A percentile compares a stretch with the other conserved stretches of the same genome.
phyloP scores from a whole-genome alignment of 1,140 invertebrate species.

The Drosophila kepulauana region DNA sequence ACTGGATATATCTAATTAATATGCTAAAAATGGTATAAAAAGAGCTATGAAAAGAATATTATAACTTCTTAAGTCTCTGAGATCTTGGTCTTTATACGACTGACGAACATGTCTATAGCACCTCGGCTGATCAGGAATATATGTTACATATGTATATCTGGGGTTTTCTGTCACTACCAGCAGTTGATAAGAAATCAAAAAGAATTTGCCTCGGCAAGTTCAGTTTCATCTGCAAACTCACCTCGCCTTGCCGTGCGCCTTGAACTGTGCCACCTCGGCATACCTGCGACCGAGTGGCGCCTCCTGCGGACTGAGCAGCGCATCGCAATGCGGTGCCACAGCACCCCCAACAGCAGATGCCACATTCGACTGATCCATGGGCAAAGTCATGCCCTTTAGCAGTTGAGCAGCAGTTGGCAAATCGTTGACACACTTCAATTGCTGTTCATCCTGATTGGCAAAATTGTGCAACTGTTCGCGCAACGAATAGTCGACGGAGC shows the following conservation, averaged over 20 bases:
- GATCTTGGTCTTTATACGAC: no score
- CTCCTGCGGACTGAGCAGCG: conserved; percentile 82
- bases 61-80: no score
- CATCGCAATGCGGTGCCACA: conserved; percentile 52
- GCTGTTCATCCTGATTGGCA: conserved; percentile 57
- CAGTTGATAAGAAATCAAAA: no score
- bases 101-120: no score
- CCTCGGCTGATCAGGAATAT: no score
- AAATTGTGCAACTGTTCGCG: conserved; percentile 79
- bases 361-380: conserved; percentile 30
- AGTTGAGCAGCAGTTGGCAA: conserved; percentile 40
- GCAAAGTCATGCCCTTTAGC: conserved; percentile 60
- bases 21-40: no score
- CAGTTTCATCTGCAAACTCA: conserved; percentile 28
- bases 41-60: no score
- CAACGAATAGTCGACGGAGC: conserved; percentile 76
- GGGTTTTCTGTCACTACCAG: no score
- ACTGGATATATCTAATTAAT: no score
- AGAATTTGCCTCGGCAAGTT: no score
- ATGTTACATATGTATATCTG: no score
- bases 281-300: conserved; percentile 81
- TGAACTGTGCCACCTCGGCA: conserved; percentile 83
- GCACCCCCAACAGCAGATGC: neutral
- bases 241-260: conserved; percentile 75
- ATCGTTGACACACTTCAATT: conserved; percentile 38